Base-by-base conservation (phyloP, 2,888 invertebrate genomes). In the Siphlonurus alternatus region DNA sequence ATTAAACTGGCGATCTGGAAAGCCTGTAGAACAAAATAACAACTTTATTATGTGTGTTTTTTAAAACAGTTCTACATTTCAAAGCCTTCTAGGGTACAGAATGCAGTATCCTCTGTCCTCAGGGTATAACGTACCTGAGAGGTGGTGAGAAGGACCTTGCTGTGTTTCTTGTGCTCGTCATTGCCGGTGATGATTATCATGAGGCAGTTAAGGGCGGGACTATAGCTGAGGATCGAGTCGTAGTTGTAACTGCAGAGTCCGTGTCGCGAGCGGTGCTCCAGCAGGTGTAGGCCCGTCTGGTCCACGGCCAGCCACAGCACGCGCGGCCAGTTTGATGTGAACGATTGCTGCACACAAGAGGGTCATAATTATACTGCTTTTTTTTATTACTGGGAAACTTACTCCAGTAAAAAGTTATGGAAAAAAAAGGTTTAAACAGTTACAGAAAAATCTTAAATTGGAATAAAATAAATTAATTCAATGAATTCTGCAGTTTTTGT, bases 291-390 rank as follows among this genome's bases (percentile, higher is more conserved):
- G 22, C 96, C 96, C 70, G 84, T 85, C 75, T 94, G 93, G 77
- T 95, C 93, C 63, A 96, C 90, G 23, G 93, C 94, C 69, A 96
- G 78, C 93, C 95, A 93, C 60, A 96, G 79, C 59, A 89, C 85
- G 72, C 94, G 84, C 25, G 96, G 95, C 91, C 96, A 93, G 76
- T 93, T 93, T 24, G 94, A 93, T 18, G 95, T 94, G 75, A 94
- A 95, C 15, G 93, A 91, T 87, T 96, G 95, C 90, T 91, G 75
- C 53, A 76, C 76, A 65, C 66, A 63, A 63, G 67, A 68, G 61
- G 63, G 61, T 54, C 60, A 69, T 59, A 24, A 38, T 22, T 25
- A 65, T 25, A 60, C n/a, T n/a, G 20, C 24, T 23, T 24, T 25
- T n/a, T 53, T 18, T 1, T 3, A 19, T 65, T 54, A 59, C 25